Evolutionary conservation across 2,113 vertebrate genomes (phyloP).

Genomic region (Plestiodon gilberti): DNA sequence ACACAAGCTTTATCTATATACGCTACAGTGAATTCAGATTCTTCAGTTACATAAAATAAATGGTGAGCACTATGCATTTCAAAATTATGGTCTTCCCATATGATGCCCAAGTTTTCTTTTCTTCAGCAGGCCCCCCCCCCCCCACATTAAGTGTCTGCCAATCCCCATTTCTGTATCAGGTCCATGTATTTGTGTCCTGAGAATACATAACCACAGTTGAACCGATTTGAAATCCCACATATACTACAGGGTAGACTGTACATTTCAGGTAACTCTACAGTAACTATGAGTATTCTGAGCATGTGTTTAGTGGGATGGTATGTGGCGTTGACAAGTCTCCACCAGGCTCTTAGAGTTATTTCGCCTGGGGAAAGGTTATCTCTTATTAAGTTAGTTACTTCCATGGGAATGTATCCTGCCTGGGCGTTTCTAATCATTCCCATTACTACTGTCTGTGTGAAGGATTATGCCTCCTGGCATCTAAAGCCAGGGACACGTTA

Average conservation of each 20-base stretch:
- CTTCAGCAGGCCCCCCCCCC: slow-evolving; percentile 11
- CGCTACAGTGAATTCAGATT: slow-evolving; percentile 7
- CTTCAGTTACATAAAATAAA: slow-evolving; percentile 19
- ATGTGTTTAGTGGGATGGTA: neutral
- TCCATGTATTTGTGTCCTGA: slow-evolving; percentile 15
- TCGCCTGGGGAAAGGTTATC: slow-evolving; percentile 10
- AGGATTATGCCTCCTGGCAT: slow-evolving; percentile 12
- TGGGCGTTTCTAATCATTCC: slow-evolving; percentile 21
- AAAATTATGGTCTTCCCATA: slow-evolving; percentile 19
- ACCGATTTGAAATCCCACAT: slow-evolving; percentile 16
- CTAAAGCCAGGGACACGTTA: slow-evolving; percentile 19
- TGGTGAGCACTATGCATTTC: slow-evolving; percentile 10
- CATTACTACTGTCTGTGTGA: slow-evolving; percentile 21
- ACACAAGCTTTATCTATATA: slow-evolving; percentile 24
- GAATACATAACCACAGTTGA: slow-evolving; percentile 28
- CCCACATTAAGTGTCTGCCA: slow-evolving; percentile 24
- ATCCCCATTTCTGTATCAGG: neutral
- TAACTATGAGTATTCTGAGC: slow-evolving; percentile 8
- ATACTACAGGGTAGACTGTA: slow-evolving; percentile 15
- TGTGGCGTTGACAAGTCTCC: slow-evolving; percentile 16
- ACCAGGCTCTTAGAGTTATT: slow-evolving; percentile 16
- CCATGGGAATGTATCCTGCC: slow-evolving; percentile 24
- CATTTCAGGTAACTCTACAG: slow-evolving; percentile 7
- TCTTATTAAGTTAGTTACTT: slow-evolving; percentile 15
- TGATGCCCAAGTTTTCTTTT: slow-evolving; percentile 19